Evolutionary conservation across 2,888 invertebrate species (phyloP), one percentile per base, ranked within the genome.

Genomic region (Lithophane socia): DNA sequence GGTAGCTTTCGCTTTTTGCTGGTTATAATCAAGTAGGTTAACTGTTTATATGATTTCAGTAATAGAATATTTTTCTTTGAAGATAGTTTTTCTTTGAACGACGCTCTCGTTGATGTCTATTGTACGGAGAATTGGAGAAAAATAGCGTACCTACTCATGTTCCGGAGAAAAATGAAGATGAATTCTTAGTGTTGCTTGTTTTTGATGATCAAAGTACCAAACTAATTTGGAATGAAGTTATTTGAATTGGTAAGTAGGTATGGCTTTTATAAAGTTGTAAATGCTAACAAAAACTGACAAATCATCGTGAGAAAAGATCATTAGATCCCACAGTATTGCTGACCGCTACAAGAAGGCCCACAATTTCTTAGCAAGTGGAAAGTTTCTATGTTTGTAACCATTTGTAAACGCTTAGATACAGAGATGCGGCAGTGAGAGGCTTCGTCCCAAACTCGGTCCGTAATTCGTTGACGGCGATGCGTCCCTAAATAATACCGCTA

Each of bases 401-500:
- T 81, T 78, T 75, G 68, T 78, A 73, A 80, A 66, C 73, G 75
- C 75, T 80, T 76, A 83, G 63, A 87, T 29, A 52, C 75, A 47
- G 54, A 82, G 79, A 86, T 75, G 77, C 83, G 71, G 37, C 61
- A 79, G 84, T 72, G 76, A 84, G 83, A 84, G 84, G 83, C 86
- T 71, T 75, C 72, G 67, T 49, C 64, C 68, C 78, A 79, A 80
- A 80, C 77, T 64, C 73, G 67, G 52, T 44, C 75, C 73, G 64
- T 67, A 49, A 70, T 52, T 64, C 75, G 84, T 77, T 80, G 77
- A 83, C 86, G 84, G 77, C 87, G 85, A 85, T 82, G 90, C 92
- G 90, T 92, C 93, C 92, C 91, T 92, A 91, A 92, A 92, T 92
- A 91, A 91, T 92, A 92, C 92, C 92, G 92, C 92, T 92, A 91